Base-by-base conservation (phyloP, 1,140 invertebrate genomes). In the Protaetia brevitarsis region DNA sequence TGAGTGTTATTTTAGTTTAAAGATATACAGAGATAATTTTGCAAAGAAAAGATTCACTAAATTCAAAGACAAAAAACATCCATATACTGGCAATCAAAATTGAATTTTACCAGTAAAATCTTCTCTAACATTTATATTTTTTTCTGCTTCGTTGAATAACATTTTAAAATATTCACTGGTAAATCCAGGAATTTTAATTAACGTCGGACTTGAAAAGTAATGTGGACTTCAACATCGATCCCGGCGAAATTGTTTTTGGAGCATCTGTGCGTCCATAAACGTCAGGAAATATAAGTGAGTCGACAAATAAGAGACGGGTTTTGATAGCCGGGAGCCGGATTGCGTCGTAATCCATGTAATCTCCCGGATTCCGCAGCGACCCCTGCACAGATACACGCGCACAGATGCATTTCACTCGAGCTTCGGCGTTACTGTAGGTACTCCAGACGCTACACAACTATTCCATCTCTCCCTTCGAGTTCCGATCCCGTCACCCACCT, bases 261-360 rank as follows among this genome's bases (percentile, higher is more conserved):
- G 41, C 51, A 66, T 37, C 58, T 62, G 56, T 28, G 26, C 27
- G 28, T 62, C 58, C 56, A 66, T 66, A 66, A 61, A 62, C 57
- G 57, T 59, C 57, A 59, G 29, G 27, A 59, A 59, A 59, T 59
- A 59, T 59, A 59, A 59, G 57, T 31, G 57, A 59, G 57, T 59
- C 57, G 31, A 61, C 59, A 66, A 61, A 62, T 61, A 66, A 61
- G 65, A 66, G 61, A 56, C 61, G 61, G 65, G 65, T 66, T 61
- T 66, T 66, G 65, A 66, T 63, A 45, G 61, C 56, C 57, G 60
- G 60, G 56, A 67, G 51, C 56, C 60, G 60, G 61, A 63, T 67
- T 41, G 37, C 60, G 34, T 61, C 27, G 41, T 66, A 66, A 66
- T 59, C 65, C 65, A 60, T 66, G 65, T 66, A 66, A 66, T 59